A percentile compares a stretch with the other conserved stretches of the same genome.
Evolutionary conservation across 1,140 invertebrate species (phyloP).

Genomic region (Macrocentrus cingulum): DNA sequence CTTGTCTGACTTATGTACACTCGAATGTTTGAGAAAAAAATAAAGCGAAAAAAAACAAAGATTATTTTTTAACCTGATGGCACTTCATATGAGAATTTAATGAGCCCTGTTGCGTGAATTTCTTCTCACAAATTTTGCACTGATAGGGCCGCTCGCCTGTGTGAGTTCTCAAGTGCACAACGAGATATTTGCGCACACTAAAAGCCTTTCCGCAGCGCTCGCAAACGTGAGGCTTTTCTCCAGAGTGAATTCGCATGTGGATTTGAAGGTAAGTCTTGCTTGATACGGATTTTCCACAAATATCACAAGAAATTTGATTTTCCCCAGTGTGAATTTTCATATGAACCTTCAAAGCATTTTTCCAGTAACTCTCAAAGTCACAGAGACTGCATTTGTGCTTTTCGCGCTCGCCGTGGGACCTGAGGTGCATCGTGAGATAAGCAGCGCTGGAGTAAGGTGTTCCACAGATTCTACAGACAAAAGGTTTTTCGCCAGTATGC

Average conservation of each 20-base stretch:
- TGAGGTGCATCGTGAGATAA: constrained; percentile 42
- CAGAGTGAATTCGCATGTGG: constrained; percentile 64
- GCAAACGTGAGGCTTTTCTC: constrained; percentile 76
- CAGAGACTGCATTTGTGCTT: constrained; percentile 47
- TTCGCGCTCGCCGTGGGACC: constrained; percentile 50
- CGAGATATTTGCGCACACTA: constrained; percentile 65
- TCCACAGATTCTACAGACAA: constrained; percentile 72
- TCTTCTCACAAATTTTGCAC: constrained; percentile 67
- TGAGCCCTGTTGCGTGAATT: constrained; percentile 62
- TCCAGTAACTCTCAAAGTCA: constrained; percentile 50
- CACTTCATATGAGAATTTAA: constrained; percentile 47
- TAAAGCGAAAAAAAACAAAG: no score
- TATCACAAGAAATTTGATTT: constrained; percentile 59
- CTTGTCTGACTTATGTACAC: no score
- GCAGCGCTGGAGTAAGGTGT: constrained; percentile 50
- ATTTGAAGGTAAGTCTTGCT: constrained; percentile 59
- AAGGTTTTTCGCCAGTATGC: constrained; percentile 72
- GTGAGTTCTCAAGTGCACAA: constrained; percentile 67
- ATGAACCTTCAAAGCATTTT: constrained; percentile 74
- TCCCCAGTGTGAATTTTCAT: constrained; percentile 68
- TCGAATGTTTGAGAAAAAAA: no score
- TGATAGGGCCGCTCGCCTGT: constrained; percentile 60
- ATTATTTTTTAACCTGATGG: constrained; percentile 27
- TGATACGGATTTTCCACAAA: constrained; percentile 65
- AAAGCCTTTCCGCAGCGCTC: constrained; percentile 75